A percentile compares a stretch with the other conserved stretches of the same genome.
phyloP scores from a whole-genome alignment of 2,797 vertebrate species.

The Tolypeutes matacus region DNA sequence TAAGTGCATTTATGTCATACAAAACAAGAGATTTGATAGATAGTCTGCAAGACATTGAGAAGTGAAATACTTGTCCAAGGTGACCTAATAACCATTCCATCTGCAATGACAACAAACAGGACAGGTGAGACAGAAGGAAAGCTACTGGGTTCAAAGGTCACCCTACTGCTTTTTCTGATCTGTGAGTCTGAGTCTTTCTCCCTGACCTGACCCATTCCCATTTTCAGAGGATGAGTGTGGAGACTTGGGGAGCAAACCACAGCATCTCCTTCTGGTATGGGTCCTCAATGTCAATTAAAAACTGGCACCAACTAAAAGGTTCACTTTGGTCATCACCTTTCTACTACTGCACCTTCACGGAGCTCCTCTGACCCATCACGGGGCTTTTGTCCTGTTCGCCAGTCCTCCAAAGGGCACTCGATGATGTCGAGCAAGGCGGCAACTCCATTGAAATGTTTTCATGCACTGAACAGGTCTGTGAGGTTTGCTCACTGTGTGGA shows the following conservation, averaged over 20 bases:
- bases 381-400: constrained; percentile 7
- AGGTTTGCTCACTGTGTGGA: constrained; percentile 73
- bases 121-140: neutral
- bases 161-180: neutral
- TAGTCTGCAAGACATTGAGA: neutral
- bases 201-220: neutral
- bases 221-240: neutral
- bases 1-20: neutral
- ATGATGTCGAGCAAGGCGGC: neutral
- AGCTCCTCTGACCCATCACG: neutral
- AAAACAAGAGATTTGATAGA: neutral
- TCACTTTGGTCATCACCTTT: neutral
- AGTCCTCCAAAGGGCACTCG: constrained; percentile 58
- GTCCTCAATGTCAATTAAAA: neutral
- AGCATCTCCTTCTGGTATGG: neutral
- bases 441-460: constrained; percentile 64
- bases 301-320: neutral
- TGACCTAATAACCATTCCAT: no score
- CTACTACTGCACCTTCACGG: no score
- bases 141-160: neutral
- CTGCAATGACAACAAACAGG: neutral
- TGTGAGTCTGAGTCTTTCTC: neutral
- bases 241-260: neutral
- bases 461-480: constrained; percentile 64
- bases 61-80: no score